These are phyloP conservation scores for Exaiptasia diaphana DNA, from an alignment of 64 coral and sea anemone genomes.

Conservation along the genomic window DNA sequence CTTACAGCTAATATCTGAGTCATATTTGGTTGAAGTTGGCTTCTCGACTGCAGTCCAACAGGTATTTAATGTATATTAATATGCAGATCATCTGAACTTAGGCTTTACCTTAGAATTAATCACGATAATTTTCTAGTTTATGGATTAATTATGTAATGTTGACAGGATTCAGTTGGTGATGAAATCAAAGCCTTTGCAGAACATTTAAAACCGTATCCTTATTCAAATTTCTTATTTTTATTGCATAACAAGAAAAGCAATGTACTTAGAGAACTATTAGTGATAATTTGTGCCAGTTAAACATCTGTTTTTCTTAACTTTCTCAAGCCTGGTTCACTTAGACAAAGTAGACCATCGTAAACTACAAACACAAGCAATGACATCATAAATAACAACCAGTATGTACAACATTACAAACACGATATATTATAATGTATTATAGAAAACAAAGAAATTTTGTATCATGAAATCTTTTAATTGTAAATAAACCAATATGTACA, in stretches of 20 bases:
- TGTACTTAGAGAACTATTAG: neutral
- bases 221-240: neutral
- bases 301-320: slow-evolving; percentile 13
- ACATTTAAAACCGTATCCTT: slow-evolving; percentile 94
- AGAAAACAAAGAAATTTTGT: too few species aligned
- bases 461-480: too few species aligned
- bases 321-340: slow-evolving; percentile 65
- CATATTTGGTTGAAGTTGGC: slow-evolving; percentile 76
- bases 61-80: slow-evolving; percentile 14
- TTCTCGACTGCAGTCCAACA: slow-evolving; percentile 82
- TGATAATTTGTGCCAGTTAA: neutral
- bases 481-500: too few species aligned
- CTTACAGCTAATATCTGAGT: slow-evolving; percentile 63
- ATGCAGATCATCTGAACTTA: neutral
- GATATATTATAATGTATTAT: too few species aligned
- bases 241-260: neutral
- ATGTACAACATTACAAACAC: too few species aligned
- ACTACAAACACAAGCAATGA: slow-evolving; percentile 28
- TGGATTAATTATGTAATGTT: too few species aligned
- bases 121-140: neutral
- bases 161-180: slow-evolving; percentile 78
- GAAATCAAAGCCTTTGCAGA: slow-evolving; percentile 87
- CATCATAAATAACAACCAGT: too few species aligned
- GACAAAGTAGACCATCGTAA: slow-evolving; percentile 84
- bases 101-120: neutral